phyloP scores from a whole-genome alignment of 2,113 vertebrate genomes.

The Peromyscus maniculatus region DNA sequence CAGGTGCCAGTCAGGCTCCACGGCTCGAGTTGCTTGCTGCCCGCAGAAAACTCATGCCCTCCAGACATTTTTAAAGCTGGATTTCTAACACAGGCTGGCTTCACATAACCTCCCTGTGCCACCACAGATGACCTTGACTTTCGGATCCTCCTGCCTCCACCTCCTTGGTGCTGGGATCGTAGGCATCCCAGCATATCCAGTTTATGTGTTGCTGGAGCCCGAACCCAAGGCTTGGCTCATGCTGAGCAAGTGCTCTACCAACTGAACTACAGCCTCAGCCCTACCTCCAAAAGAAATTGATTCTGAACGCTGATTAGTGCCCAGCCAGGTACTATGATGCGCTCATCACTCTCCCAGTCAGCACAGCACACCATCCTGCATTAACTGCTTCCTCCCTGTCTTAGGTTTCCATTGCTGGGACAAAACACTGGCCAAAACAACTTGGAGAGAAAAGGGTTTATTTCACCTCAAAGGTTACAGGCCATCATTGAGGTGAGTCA shows the following conservation, averaged over 20 bases:
- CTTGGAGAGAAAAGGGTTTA: not conserved
- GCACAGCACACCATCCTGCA: not conserved
- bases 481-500: not conserved
- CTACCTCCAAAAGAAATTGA: not conserved
- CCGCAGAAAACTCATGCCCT: not conserved
- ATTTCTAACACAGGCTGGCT: not conserved
- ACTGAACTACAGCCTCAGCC: not conserved
- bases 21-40: not conserved
- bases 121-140: not conserved
- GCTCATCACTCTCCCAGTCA: not conserved
- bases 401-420: not conserved
- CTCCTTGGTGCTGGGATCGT: not conserved
- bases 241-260: not conserved
- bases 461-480: not conserved
- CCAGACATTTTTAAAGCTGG: not conserved
- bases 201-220: too few relatives aligned
- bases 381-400: not conserved
- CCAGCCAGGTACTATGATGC: not conserved
- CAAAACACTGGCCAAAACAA: not conserved
- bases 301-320: not conserved
- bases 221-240: not conserved
- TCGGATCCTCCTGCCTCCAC: not conserved
- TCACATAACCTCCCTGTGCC: not conserved
- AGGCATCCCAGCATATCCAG: not conserved
- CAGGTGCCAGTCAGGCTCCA: not conserved